phyloP scores from a whole-genome alignment of 2,797 vertebrate genomes.

The Lepidocolaptes lacrymiger region DNA sequence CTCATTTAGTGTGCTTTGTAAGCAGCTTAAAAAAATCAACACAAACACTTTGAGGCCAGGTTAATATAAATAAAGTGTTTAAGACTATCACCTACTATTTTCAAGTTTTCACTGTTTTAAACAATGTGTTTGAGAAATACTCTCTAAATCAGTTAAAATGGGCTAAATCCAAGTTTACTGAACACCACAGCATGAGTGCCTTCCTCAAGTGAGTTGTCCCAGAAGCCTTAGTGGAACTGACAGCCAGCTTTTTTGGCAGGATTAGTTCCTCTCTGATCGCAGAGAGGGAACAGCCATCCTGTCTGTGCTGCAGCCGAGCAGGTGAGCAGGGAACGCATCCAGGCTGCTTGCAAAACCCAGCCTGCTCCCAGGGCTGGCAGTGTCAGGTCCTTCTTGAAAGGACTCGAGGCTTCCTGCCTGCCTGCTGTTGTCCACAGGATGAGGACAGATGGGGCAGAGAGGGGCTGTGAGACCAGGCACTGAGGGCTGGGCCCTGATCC shows the following conservation, averaged over 20 bases:
- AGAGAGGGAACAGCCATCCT: not conserved
- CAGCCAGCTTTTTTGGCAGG: slow-evolving; percentile 17
- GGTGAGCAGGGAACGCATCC: not conserved
- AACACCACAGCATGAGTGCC: not conserved
- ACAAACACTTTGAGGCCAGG: not conserved
- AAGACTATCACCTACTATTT: not conserved
- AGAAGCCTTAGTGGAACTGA: slow-evolving; percentile 8
- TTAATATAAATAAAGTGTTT: not conserved
- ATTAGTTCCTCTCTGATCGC: slow-evolving; percentile 28
- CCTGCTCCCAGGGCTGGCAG: not conserved
- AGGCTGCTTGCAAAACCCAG: not conserved
- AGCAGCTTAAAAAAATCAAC: not conserved
- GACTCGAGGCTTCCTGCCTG: not conserved
- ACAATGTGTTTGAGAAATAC: not conserved
- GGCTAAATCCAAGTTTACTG: not conserved
- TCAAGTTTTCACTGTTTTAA: not conserved
- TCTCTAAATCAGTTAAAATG: not conserved
- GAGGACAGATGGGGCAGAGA: not conserved
- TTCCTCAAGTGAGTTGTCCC: not conserved
- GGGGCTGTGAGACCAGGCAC: not conserved
- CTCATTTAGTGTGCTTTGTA: not conserved
- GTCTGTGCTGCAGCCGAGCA: not conserved
- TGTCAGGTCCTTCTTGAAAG: not conserved
- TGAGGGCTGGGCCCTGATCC: not conserved
- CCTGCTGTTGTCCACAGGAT: not conserved